Evolutionary conservation across 2,888 invertebrate species (phyloP).

Genomic region (Lycophotia porphyrea): DNA sequence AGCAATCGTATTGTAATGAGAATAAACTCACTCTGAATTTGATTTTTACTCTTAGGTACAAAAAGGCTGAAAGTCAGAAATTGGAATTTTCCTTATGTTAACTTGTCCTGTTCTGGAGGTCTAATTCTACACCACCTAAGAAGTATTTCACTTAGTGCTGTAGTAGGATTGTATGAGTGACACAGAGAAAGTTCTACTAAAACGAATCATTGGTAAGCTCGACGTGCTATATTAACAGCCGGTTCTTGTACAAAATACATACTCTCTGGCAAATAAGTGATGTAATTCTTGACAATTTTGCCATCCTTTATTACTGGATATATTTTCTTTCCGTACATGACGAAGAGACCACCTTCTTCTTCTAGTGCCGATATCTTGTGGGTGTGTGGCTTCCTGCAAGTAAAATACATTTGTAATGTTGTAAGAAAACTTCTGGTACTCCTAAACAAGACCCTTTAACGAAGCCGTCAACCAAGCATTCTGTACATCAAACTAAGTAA

Average conservation of each 20-base stretch:
- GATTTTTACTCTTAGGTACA: no score
- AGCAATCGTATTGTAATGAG: neutral
- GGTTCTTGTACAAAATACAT: slow-evolving; percentile 59
- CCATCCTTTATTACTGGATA: slow-evolving; percentile 82
- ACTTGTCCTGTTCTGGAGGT: neutral
- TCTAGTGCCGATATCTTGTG: slow-evolving; percentile 78
- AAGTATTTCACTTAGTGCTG: neutral
- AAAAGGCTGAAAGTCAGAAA: neutral
- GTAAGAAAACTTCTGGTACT: neutral
- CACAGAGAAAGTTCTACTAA: neutral
- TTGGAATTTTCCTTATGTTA: neutral
- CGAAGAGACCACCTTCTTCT: slow-evolving; percentile 82
- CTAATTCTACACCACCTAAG: neutral
- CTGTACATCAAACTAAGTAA: no score
- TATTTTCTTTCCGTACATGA: slow-evolving; percentile 81
- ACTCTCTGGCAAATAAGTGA: slow-evolving; percentile 76
- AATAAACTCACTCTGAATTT: neutral
- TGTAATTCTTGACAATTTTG: slow-evolving; percentile 76
- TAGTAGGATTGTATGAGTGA: neutral
- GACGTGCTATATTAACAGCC: neutral
- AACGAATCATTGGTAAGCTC: no score
- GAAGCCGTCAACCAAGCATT: no score
- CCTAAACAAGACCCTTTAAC: no score
- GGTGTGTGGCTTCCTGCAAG: slow-evolving; percentile 79
- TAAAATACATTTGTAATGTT: neutral